These are phyloP conservation scores for Pogonocichla stellata DNA, from an alignment of 2,113 vertebrate species.

Conservation along the genomic window DNA sequence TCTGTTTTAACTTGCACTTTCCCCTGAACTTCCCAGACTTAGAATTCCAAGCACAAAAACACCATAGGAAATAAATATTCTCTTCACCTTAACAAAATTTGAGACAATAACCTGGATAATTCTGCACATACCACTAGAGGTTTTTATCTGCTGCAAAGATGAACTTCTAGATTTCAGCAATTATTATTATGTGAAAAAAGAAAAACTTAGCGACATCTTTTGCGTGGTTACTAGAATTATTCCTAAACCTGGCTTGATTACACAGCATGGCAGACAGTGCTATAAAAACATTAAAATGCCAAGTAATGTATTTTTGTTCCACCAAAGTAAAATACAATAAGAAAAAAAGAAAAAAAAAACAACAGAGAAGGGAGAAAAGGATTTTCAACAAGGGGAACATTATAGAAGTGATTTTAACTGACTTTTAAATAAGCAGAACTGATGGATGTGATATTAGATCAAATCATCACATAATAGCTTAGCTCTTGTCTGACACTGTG, in stretches of 20 bases:
- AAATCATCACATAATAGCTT: not conserved
- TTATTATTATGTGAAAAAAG: not conserved
- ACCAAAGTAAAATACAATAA: not conserved
- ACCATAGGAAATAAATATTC: not conserved
- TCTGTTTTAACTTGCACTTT: not conserved
- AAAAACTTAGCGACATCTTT: not conserved
- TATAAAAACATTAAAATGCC: not conserved
- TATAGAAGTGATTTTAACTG: not conserved
- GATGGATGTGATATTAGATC: not conserved
- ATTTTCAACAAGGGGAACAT: not conserved
- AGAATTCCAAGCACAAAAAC: not conserved
- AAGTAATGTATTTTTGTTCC: not conserved
- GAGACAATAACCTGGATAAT: not conserved
- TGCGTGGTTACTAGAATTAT: not conserved
- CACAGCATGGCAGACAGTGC: not conserved
- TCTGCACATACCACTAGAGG: not conserved
- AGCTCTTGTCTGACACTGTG: not conserved
- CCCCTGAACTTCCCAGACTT: not conserved
- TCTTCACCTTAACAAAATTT: not conserved
- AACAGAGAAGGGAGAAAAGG: not conserved
- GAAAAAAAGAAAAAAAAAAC: not conserved
- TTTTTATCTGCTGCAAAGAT: not conserved
- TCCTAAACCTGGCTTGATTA: not conserved
- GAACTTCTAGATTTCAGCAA: not conserved
- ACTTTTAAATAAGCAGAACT: conserved; percentile 18